Evolutionary conservation across 2,888 invertebrate species (phyloP).

Genomic region (Pachydiplax longipennis): DNA sequence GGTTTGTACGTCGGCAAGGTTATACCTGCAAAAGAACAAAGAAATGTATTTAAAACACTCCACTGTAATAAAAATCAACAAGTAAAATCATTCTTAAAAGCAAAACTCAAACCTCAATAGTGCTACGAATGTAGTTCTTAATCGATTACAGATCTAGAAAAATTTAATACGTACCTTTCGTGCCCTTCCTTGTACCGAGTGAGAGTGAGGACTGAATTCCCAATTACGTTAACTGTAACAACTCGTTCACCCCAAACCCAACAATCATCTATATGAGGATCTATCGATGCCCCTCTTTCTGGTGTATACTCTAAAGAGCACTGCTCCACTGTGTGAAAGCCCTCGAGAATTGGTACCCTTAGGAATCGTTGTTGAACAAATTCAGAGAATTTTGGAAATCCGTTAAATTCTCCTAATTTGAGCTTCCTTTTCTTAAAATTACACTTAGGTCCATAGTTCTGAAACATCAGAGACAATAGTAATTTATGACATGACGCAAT

Average conservation of each 20-base stretch:
- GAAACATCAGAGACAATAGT: conserved; percentile 51
- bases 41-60: neutral
- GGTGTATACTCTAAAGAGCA: conserved; percentile 95
- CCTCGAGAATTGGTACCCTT: conserved; percentile 66
- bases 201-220: conserved; percentile 84
- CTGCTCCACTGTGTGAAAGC: conserved; percentile 89
- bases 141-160: conserved; percentile 44
- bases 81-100: neutral
- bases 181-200: conserved; percentile 65
- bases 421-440: conserved; percentile 95
- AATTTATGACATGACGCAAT: neutral
- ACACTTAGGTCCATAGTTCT: conserved; percentile 97
- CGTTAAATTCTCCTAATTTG: conserved; percentile 77
- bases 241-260: conserved; percentile 99
- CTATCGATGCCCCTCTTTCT: conserved; percentile 88
- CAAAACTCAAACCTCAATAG: neutral
- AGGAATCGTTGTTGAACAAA: conserved; percentile 80
- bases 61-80: neutral
- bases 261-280: conserved; percentile 97
- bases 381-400: conserved; percentile 83
- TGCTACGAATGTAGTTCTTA: neutral
- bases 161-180: conserved; percentile 57
- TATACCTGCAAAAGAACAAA: conserved; percentile 60
- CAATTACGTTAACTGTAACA: conserved; percentile 86
- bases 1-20: conserved; percentile 64